Evolutionary conservation across 2,888 invertebrate species (phyloP).

Genomic region (Nemotelus pantherinus): DNA sequence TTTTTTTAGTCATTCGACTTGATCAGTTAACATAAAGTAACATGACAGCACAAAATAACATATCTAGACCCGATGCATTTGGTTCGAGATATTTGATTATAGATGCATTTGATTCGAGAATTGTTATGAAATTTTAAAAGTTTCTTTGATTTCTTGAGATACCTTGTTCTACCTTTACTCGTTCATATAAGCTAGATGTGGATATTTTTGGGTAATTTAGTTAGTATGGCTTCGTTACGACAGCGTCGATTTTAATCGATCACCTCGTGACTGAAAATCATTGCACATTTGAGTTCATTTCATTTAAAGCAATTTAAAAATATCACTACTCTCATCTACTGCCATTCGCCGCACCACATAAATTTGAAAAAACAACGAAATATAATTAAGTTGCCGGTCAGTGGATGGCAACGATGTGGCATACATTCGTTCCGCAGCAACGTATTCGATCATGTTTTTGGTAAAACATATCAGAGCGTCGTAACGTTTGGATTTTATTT

Average conservation of each 20-base stretch:
- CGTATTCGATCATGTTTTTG: neutral
- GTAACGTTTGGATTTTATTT: slow-evolving; percentile 1
- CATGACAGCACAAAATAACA: no score
- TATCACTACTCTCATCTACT: no score
- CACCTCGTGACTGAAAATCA: slow-evolving; percentile 6
- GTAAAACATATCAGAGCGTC: slow-evolving; percentile 19
- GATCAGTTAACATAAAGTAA: no score
- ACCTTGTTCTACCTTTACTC: slow-evolving; percentile 5
- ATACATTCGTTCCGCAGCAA: no score
- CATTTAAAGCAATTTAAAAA: no score
- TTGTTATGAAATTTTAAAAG: no score
- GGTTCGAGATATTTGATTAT: no score
- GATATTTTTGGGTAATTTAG: slow-evolving; percentile 19
- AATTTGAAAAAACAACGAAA: slow-evolving; percentile 11
- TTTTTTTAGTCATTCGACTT: no score
- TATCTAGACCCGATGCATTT: no score
- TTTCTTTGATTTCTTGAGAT: neutral
- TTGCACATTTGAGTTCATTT: slow-evolving; percentile 33
- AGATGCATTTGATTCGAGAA: no score
- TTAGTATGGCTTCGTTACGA: neutral
- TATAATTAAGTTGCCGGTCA: neutral
- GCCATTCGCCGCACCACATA: neutral
- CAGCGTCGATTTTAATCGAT: no score
- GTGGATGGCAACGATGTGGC: no score
- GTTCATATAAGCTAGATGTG: slow-evolving; percentile 34